A percentile compares a stretch with the other conserved stretches of the same genome.
Evolutionary conservation across 2,888 invertebrate genomes (phyloP).

Genomic region (Timema podura): DNA sequence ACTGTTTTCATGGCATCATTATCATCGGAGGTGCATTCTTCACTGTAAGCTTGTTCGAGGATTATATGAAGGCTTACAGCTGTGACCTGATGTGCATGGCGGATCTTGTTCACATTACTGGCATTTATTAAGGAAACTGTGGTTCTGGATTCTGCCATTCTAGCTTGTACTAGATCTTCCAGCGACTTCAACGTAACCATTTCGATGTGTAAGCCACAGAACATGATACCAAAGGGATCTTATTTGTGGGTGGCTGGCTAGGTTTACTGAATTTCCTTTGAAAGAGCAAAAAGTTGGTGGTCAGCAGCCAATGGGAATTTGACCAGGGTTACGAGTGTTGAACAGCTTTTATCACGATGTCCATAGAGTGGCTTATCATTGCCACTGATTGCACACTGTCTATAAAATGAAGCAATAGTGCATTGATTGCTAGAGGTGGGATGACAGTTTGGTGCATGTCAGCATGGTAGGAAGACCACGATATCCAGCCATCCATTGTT

Average conservation of each 20-base stretch:
- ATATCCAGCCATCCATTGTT: conserved; percentile 13
- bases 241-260: conserved; percentile 5
- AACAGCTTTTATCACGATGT: background rate
- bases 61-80: no score
- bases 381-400: background rate
- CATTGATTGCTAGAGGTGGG: background rate
- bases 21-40: no score
- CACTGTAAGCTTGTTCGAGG: no score
- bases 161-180: conserved; percentile 3
- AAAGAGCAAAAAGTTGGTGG: conserved; percentile 17
- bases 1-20: no score
- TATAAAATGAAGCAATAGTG: conserved; percentile 9
- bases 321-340: conserved; percentile 8
- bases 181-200: conserved; percentile 14
- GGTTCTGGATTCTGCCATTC: background rate
- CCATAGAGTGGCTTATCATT: conserved; percentile 18
- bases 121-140: background rate
- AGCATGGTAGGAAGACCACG: conserved; percentile 9
- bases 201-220: conserved; percentile 13
- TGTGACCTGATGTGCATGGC: no score
- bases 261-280: background rate
- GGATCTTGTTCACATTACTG: no score
- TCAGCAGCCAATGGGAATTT: conserved; percentile 18
- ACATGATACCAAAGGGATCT: conserved; percentile 14
- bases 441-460: conserved; percentile 7